Base-by-base conservation (phyloP, 2,888 invertebrate species). In the Drosophila ustulata region DNA sequence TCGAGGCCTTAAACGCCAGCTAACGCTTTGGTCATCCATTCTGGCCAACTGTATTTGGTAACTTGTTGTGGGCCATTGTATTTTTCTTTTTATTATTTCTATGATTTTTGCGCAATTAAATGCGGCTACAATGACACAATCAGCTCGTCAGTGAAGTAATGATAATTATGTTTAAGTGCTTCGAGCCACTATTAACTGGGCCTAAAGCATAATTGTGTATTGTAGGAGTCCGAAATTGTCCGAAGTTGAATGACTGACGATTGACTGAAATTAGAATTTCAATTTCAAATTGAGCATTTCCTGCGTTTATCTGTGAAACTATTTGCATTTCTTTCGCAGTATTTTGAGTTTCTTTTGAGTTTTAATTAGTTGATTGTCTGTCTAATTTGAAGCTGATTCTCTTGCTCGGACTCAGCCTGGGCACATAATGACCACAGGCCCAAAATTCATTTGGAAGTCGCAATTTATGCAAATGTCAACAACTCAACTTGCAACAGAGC, bases 401-500 rank as follows among this genome's bases (percentile, higher is more conserved):
- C 57, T 25, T 23, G 13, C n/a, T 11, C 53, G 41, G 45, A 13
- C 18, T 26, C 32, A 43, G 32, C 55, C 45, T n/a, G 23, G 26
- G 37, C 32, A 30, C 46, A 43, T 37, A 28, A 45, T 62, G 75
- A 49, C 47, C 71, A 51, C 53, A 57, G 55, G 67, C 63, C 63
- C 53, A 46, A 76, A 77, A 69, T 59, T 61, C 58, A 65, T 79
- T 78, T 57, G 67, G 55, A 71, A 75, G 69, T 79, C 81, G 66
- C 79, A 83, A 78, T 86, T 82, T 86, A 83, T 83, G 82, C 81
- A 81, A 86, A 83, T 86, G 71, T 68, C 72, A 56, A 61, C 67
- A 59, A 63, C 49, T 37, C 43, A 55, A 52, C 43, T 50, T 49
- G 41, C 37, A 45, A 45, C 18, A 50, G 9, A n/a, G 25, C 3